Base-by-base conservation (phyloP, 2,888 invertebrate species). In the Sinohyriopsis cumingii region DNA sequence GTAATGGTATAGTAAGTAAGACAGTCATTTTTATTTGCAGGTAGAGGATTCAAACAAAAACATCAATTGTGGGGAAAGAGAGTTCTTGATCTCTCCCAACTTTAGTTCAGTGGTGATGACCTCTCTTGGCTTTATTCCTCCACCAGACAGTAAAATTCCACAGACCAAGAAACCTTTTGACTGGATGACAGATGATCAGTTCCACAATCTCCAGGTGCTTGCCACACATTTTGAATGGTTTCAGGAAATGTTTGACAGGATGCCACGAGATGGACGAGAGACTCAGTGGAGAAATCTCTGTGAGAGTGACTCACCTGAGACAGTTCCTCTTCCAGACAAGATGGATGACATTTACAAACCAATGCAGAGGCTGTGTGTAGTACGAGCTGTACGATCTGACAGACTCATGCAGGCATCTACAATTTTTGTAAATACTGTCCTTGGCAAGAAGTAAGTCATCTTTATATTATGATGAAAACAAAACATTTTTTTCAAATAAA, bases 151-250 rank as follows among this genome's bases (percentile, higher is more conserved):
- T 68, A 83, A 81, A 72, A 84, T 86, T 60, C 77, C 82, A 45
- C 84, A 84, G 65, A 83, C 84, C 60, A 90, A 89, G 84, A 90
- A 90, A 71, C 88, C 89, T n/a, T 90, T 90, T 81, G 90, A 90
- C 68, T 90, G 90, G 90, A 90, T 90, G 90, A 80, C 84, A 3
- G 90, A 90, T 71, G 90, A 90, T 61, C 87, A 88, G 82, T 90
- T 87, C 81, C 84, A 86, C 74, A 90, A 90, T 72, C 83, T 90
- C 33, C 89, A 90, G 82, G 84, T 89, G 3, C 81, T 90, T 15
- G 90, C 89, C 20, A 84, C 86, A 19, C 88, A 88, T 72, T 89
- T 89, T 73, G 86, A 87, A 61, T 90, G 90, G 90, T 90, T 90
- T 79, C 84, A 86, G 75, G 90, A 90, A 67, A 88, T 88, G 85